Evolutionary conservation across 2,797 vertebrate species (phyloP).

Genomic region (Catamblyrhynchus diadema): DNA sequence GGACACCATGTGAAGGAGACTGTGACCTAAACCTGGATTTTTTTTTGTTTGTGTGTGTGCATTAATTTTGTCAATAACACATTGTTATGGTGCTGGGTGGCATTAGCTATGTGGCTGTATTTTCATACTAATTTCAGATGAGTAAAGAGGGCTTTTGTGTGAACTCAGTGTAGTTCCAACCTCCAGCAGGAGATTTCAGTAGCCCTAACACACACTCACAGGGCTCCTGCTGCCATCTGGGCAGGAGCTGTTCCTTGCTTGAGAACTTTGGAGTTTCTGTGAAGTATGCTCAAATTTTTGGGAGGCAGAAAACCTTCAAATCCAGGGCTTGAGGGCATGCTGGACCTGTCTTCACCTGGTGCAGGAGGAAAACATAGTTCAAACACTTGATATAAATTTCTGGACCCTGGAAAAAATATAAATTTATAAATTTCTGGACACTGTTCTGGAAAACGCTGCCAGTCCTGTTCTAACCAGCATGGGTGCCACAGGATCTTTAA

Average conservation of each 20-base stretch:
- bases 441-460: background rate
- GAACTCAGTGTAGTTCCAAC: background rate
- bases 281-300: background rate
- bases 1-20: fast-evolving
- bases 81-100: background rate
- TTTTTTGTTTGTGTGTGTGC: background rate
- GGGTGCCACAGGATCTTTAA: background rate
- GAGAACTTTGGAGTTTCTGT: background rate
- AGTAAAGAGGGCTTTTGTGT: background rate
- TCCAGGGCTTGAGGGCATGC: background rate
- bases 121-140: background rate
- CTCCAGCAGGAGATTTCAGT: background rate
- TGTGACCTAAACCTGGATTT: background rate
- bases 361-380: background rate
- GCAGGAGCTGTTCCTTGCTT: background rate
- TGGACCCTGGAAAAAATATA: background rate
- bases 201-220: background rate
- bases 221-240: background rate
- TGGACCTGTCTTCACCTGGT: background rate
- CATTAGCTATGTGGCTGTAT: background rate
- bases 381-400: background rate
- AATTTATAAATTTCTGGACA: background rate
- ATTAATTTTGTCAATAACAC: background rate
- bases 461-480: background rate
- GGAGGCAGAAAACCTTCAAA: background rate